A percentile compares a stretch with the other conserved stretches of the same genome.
These are phyloP conservation scores for Pangasius sanitwongsei DNA, from an alignment of 2,797 vertebrate species.

Conservation along the genomic window DNA sequence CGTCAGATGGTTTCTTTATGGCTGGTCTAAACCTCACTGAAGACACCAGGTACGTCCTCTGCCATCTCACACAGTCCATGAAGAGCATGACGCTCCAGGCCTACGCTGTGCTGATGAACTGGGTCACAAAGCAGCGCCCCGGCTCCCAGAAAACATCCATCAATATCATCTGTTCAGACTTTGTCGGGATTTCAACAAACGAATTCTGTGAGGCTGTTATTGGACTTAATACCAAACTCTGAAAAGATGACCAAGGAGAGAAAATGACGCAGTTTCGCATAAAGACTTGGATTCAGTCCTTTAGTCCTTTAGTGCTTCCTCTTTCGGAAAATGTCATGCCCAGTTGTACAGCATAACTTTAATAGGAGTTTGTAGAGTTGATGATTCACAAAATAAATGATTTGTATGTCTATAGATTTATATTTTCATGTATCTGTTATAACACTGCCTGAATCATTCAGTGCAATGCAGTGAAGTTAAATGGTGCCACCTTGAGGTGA, in stretches of 20 bases:
- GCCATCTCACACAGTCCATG: slow-evolving; percentile 69
- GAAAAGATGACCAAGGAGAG: background rate
- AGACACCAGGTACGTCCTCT: slow-evolving; percentile 63
- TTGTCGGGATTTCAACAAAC: slow-evolving; percentile 59
- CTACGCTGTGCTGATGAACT: slow-evolving; percentile 64
- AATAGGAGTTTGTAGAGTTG: background rate
- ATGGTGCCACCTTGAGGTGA: slow-evolving; percentile 37
- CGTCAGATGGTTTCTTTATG: slow-evolving; percentile 69
- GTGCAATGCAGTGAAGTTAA: background rate
- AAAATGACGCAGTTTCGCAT: background rate
- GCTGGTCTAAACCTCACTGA: slow-evolving; percentile 78
- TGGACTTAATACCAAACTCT: slow-evolving; percentile 67
- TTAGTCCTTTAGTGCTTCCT: background rate
- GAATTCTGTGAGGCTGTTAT: slow-evolving; percentile 71
- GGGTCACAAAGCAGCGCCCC: slow-evolving; percentile 67
- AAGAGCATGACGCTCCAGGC: slow-evolving; percentile 66
- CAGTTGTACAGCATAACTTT: background rate
- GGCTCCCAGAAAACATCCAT: slow-evolving; percentile 54
- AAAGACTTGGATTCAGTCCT: background rate
- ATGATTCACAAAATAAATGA: background rate
- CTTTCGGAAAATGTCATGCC: background rate
- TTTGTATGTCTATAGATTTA: slow-evolving; percentile 1
- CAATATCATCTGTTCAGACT: slow-evolving; percentile 77
- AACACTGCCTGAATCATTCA: background rate
- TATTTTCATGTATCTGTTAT: background rate